Evolutionary conservation across 2,113 vertebrate genomes (phyloP), one percentile per base, ranked within the genome.

Genomic region (Bagarius yarrelli): DNA sequence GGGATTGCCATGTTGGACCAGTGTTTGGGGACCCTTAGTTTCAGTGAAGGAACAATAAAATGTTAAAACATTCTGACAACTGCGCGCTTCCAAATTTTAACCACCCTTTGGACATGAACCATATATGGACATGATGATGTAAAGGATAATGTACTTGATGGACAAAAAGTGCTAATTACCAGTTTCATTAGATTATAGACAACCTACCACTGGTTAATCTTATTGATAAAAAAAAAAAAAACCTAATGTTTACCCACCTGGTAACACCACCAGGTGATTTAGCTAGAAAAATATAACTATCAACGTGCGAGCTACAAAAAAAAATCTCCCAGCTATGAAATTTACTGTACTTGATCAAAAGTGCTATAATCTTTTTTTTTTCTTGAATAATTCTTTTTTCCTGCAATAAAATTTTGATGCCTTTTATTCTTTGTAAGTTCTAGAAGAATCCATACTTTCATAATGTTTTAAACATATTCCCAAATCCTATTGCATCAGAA

Each of bases 271-370:
- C 76, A 67, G 64, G 3, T 81, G 87, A 90, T 84, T 81, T 81
- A 86, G 88, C 85, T 78, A 89, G 88, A 83, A 86, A 84, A 81
- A 73, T 84, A 87, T 90, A 81, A 86, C 61, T 84, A 89, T 91
- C 87, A 90, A 90, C 89, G 85, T 78, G 83, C 12, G 82, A 72
- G 44, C 6, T 40, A 63, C 73, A 86, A 63, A 81, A 53, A 84
- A 81, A 86, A 50, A 59, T 74, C 74, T 76, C 74, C 44, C 52
- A 74, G 76, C 75, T 85, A 85, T 85, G 81, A 88, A 78, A 66
- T 57, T 52, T 85, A 64, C 64, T 30, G 52, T 40, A 53, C 81
- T 63, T 44, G 44, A n/a, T 50, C 9, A 76, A 50, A 53, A 8
- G 75, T 64, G 59, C 30, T 23, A 36, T 57, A 57, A 5, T 2